Evolutionary conservation across 2,888 invertebrate species (phyloP).

Genomic region (Diaprepes abbreviatus): DNA sequence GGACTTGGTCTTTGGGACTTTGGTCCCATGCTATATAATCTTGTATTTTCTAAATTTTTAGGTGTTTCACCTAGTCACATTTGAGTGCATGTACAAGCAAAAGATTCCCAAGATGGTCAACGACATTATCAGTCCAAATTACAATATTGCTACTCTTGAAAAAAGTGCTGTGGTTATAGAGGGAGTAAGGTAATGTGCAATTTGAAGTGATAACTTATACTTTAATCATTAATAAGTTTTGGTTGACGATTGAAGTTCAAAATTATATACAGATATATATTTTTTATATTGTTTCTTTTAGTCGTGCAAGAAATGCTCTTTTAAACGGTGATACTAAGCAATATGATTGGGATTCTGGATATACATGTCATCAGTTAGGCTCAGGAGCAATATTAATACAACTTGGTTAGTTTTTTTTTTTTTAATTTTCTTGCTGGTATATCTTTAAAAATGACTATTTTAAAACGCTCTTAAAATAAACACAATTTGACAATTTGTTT

Average conservation of each 20-base stretch:
- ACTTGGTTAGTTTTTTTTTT: conserved; percentile 71
- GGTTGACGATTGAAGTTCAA: too few species aligned
- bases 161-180: conserved; percentile 95
- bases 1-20: too few species aligned
- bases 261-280: too few species aligned
- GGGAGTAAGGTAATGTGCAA: conserved; percentile 88
- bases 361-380: conserved; percentile 96
- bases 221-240: too few species aligned
- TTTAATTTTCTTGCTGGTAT: background rate
- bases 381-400: conserved; percentile 96
- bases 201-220: too few species aligned
- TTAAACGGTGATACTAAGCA: conserved; percentile 95
- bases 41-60: conserved; percentile 59
- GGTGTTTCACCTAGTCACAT: conserved; percentile 93
- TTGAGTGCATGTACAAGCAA: conserved; percentile 90
- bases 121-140: conserved; percentile 84
- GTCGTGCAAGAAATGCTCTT: conserved; percentile 92
- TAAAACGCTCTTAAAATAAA: background rate
- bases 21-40: too few species aligned
- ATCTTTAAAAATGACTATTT: background rate
- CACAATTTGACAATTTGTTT: conserved; percentile 22
- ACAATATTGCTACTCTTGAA: conserved; percentile 93
- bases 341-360: conserved; percentile 99
- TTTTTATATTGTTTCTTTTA: conserved; percentile 61
- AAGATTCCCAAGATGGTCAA: conserved; percentile 81